phyloP scores from a whole-genome alignment of 2,797 vertebrate genomes.

The Hoplostethus mediterraneus region DNA sequence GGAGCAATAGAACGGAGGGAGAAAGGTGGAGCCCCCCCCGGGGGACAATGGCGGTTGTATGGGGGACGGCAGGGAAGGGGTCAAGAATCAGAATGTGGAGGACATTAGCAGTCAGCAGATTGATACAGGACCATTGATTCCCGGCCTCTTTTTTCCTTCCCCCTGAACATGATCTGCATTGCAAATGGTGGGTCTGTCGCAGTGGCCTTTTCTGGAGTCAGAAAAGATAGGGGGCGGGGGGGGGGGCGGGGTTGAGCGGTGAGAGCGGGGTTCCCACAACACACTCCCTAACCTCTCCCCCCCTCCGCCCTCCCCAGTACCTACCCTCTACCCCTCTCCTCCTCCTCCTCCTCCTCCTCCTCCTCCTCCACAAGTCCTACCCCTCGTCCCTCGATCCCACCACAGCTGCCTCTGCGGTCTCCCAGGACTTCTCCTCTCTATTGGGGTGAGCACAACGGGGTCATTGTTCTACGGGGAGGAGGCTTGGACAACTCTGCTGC shows the following conservation, averaged over 20 bases:
- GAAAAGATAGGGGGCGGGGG: slow-evolving; percentile 64
- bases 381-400: slow-evolving; percentile 76
- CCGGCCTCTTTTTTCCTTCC: slow-evolving; percentile 70
- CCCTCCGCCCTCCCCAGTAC: slow-evolving; percentile 31
- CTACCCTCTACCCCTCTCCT: slow-evolving; percentile 57
- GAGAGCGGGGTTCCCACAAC: slow-evolving; percentile 80
- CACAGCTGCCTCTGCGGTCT: slow-evolving; percentile 83
- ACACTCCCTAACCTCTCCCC: slow-evolving; percentile 73
- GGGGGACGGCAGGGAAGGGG: slow-evolving; percentile 80
- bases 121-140: slow-evolving; percentile 89
- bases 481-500: slow-evolving; percentile 70
- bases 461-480: slow-evolving; percentile 82
- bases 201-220: slow-evolving; percentile 83
- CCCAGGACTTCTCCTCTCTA: slow-evolving; percentile 78
- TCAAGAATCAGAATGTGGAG: slow-evolving; percentile 89
- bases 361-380: slow-evolving; percentile 47
- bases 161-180: slow-evolving; percentile 87
- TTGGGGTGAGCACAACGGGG: slow-evolving; percentile 82
- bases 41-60: slow-evolving; percentile 80
- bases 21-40: slow-evolving; percentile 62
- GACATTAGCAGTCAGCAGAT: slow-evolving; percentile 89
- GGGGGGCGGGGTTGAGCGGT: slow-evolving; percentile 21
- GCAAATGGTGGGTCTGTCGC: slow-evolving; percentile 82
- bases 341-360: slow-evolving; percentile 68
- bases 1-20: slow-evolving; percentile 58